Evolutionary conservation across 2,888 invertebrate genomes (phyloP), one percentile per base, ranked within the genome.

Genomic region (Augochlorella aurata): DNA sequence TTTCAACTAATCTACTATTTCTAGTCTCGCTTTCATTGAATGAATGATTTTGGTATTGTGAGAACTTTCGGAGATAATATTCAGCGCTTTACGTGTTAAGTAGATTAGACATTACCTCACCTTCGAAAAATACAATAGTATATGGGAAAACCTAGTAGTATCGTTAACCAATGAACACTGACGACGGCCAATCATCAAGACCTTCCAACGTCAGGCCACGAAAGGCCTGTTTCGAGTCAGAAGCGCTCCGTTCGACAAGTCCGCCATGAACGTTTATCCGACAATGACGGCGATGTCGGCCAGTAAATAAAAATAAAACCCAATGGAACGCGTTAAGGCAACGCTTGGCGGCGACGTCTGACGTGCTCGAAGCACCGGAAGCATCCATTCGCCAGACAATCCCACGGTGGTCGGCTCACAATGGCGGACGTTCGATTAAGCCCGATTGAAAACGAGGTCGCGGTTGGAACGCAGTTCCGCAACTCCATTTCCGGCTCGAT

Each of bases 401-500:
- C 78, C 77, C 70, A 74, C 79, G 71, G 58, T 83, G 70, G 74
- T 71, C 79, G 83, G 69, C 63, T 79, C 81, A 71, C 81, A 68
- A 76, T 79, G 69, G 77, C n/a, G 80, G 85, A 80, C 82, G 85
- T 83, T 82, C 85, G 88, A 90, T 88, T 85, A 85, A 86, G 79
- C 72, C 72, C 73, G 63, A 68, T 75, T 61, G 81, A 47, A 80
- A 79, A 81, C 76, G 81, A 81, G 84, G 83, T 82, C 79, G 87
- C 73, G 82, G 82, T 76, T 75, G 87, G 87, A 91, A 88, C 85
- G 83, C 88, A 89, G 88, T 91, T 90, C 89, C 89, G 89, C 88
- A 90, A 87, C 77, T 91, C 88, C 90, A 90, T 91, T 91, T 91
- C 88, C 90, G 90, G 90, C 83, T 89, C 85, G 84, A 88, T 89